Base-by-base conservation (phyloP, 2,888 invertebrate genomes). In the Beris morrisii region DNA sequence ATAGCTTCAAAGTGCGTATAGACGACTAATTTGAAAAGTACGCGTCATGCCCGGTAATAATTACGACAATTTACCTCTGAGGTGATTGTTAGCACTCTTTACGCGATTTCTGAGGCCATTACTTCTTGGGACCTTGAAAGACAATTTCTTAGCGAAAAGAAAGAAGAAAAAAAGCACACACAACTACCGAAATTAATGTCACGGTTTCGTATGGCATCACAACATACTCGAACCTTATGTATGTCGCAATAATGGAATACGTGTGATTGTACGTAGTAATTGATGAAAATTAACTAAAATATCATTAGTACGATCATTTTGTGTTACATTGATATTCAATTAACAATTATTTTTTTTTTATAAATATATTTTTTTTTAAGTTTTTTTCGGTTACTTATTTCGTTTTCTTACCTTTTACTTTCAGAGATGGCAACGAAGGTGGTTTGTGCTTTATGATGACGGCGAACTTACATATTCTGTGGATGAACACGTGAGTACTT, bases 361-460 rank as follows among this genome's bases (percentile, higher is more conserved):
- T 38, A n/a, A 57, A 22, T 22, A 22, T 38, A 43, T 13, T 28
- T 13, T 5, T 13, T 12, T 15, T 45, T 55, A 46, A 28, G 2
- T 66, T 66, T 45, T 53, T 56, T 68, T 68, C 69, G 15, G 11
- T 22, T 22, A 22, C 22, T 22, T 46, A 28, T 30, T 45, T 45
- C 11, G 12, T 46, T 54, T 53, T 50, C 15, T n/a, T 28, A 32
- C 7, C n/a, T 43, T 59, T 15, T 38, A 46, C 44, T 64, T 56
- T 90, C 88, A 97, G 96, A 88, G 97, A 87, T 98, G 98, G 98
- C 98, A 98, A 84, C 86, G 97, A 78, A 86, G 98, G 78, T 97
- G 97, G 93, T 97, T 98, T 84, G 93, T 96, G 64, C 85, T 98
- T 65, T 97, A 95, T 84, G 97, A 97, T 83, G 97, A 97, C 80